A percentile compares a stretch with the other conserved stretches of the same genome.
Evolutionary conservation across 2,113 vertebrate genomes (phyloP).

Genomic region (Mesitornis unicolor): DNA sequence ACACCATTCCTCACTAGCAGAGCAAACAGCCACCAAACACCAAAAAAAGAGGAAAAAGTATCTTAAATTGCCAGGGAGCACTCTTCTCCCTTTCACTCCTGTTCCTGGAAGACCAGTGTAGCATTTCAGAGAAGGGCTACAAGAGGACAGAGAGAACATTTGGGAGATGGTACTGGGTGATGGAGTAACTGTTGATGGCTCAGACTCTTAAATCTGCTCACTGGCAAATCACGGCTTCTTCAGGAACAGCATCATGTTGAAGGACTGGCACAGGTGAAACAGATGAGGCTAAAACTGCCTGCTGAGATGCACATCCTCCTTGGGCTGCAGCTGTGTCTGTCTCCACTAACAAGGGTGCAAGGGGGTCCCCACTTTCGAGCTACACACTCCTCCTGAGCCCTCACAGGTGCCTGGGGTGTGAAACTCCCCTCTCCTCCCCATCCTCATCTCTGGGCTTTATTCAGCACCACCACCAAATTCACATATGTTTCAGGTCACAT

Average conservation of each 20-base stretch:
- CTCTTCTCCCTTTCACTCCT: background rate
- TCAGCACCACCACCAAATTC: background rate
- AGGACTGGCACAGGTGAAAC: background rate
- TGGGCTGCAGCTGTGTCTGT: background rate
- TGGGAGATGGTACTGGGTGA: fast-evolving
- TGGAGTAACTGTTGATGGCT: background rate
- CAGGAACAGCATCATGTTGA: background rate
- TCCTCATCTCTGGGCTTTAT: background rate
- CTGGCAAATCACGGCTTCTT: background rate
- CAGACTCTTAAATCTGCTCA: background rate
- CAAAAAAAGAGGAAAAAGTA: fast-evolving
- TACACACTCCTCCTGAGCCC: background rate
- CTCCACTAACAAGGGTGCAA: background rate
- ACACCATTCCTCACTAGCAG: background rate
- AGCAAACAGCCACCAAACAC: background rate
- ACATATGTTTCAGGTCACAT: background rate
- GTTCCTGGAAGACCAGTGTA: fast-evolving
- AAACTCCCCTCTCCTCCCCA: background rate
- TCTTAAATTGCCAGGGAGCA: background rate
- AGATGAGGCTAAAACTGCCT: background rate
- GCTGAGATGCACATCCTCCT: background rate
- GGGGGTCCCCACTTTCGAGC: background rate
- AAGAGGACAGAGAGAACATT: fast-evolving
- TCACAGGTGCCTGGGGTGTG: fast-evolving
- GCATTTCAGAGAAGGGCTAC: background rate